These are phyloP conservation scores for Oreonectes daqikongensis DNA, from an alignment of 2,797 vertebrate species.

Conservation along the genomic window DNA sequence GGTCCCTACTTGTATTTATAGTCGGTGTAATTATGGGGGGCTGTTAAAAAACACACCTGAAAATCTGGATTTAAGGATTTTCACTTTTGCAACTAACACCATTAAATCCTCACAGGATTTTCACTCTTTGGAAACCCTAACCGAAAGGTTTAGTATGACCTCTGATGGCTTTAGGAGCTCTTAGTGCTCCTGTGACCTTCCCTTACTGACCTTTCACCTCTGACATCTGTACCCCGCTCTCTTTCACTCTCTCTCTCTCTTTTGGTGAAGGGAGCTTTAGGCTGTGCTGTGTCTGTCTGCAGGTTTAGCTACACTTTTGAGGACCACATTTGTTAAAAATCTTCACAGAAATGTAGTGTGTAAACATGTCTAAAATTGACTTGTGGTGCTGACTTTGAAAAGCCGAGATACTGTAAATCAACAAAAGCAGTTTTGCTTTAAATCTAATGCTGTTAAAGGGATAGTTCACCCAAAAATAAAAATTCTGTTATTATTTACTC, in stretches of 20 bases:
- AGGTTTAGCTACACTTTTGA: background rate
- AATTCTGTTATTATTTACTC: background rate
- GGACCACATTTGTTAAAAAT: background rate
- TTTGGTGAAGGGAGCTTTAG: background rate
- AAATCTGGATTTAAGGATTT: slow-evolving; percentile 46
- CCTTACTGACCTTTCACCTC: slow-evolving; percentile 43
- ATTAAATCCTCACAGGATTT: slow-evolving; percentile 51
- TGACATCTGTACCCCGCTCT: slow-evolving; percentile 52
- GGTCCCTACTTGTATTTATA: slow-evolving; percentile 42
- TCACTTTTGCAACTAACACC: slow-evolving; percentile 51
- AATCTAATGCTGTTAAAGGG: background rate
- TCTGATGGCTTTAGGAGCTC: slow-evolving; percentile 33
- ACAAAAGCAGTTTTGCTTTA: background rate
- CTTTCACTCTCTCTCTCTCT: slow-evolving; percentile 16
- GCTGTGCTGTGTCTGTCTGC: slow-evolving; percentile 4
- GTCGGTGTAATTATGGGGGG: slow-evolving; percentile 50
- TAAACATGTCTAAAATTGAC: background rate
- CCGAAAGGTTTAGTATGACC: slow-evolving; percentile 34
- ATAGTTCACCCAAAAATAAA: background rate
- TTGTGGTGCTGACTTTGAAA: background rate
- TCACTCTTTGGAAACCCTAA: slow-evolving; percentile 36
- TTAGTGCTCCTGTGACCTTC: slow-evolving; percentile 47
- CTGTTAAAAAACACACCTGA: slow-evolving; percentile 46
- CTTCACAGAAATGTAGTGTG: background rate
- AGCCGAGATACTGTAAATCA: background rate